Percentiles rank a stretch among this genome's conserved stretches.
Evolutionary conservation across 2,113 vertebrate species (phyloP).

Genomic region (Thomomys bottae): DNA sequence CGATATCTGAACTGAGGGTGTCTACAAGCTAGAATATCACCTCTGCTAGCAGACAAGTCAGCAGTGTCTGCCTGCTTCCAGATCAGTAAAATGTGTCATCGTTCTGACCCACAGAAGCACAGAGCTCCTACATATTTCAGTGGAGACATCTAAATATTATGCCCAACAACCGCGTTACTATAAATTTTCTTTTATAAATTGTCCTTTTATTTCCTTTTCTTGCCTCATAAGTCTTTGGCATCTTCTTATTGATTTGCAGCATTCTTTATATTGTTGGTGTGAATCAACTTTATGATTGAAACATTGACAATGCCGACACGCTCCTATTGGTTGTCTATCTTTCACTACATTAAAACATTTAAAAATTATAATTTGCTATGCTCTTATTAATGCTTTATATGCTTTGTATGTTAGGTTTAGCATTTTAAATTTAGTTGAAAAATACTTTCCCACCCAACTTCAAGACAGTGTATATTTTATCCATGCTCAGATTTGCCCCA

Average conservation of each 20-base stretch:
- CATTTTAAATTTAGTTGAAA: neutral
- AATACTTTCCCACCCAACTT: neutral
- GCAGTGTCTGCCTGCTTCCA: too few relatives aligned
- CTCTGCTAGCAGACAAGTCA: too few relatives aligned
- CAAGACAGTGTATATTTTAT: neutral
- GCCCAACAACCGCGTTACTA: neutral
- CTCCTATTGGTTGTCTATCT: neutral
- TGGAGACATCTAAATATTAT: neutral
- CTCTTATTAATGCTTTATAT: neutral
- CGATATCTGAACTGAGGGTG: too few relatives aligned
- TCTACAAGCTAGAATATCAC: too few relatives aligned
- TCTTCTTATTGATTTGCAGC: neutral
- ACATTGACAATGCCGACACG: neutral
- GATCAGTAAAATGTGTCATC: too few relatives aligned
- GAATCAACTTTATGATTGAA: neutral
- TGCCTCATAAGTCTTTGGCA: neutral
- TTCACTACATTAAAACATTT: neutral
- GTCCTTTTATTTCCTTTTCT: neutral
- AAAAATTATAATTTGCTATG: too few relatives aligned
- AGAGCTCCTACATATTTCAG: too few relatives aligned
- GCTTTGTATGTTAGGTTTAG: neutral
- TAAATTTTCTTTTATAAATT: neutral
- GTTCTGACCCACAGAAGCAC: too few relatives aligned
- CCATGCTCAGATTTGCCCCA: neutral
- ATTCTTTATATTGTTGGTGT: neutral